Conservation (phyloP, 1,140 invertebrate species). For the Brachionus rotundiformis region DNA sequence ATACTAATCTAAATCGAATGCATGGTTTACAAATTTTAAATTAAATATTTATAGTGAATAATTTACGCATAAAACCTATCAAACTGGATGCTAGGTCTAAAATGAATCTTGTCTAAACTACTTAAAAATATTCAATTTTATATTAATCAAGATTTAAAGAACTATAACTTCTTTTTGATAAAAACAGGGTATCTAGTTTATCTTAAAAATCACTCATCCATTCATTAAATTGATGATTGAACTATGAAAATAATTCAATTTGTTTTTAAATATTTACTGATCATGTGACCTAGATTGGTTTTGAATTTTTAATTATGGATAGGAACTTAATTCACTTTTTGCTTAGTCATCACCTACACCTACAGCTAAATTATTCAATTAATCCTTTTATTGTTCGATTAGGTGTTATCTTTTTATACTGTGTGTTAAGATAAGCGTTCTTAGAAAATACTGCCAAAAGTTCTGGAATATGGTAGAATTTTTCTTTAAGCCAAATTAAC, state of each 20-base stretch:
- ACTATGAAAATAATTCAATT: not conserved
- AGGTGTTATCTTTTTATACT: not conserved
- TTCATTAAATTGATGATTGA: not conserved
- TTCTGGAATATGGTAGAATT: not conserved
- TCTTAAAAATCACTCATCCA: not conserved
- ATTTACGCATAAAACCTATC: not conserved
- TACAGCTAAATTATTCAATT: not conserved
- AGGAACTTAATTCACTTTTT: not conserved
- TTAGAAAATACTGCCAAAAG: not conserved
- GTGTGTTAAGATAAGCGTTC: not conserved
- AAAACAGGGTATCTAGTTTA: not conserved
- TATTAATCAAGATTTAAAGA: not conserved
- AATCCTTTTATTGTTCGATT: not conserved
- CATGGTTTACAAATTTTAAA: conserved; percentile 29
- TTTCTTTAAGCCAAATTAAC: not conserved
- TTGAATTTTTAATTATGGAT: conserved; percentile 4
- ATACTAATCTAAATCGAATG: conserved; percentile 31
- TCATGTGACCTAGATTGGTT: not conserved
- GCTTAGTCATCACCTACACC: not conserved
- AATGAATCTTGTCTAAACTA: not conserved
- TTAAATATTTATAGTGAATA: not conserved
- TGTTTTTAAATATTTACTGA: not conserved
- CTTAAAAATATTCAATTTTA: not conserved
- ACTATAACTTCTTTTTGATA: not conserved
- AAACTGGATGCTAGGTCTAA: not conserved